Evolutionary conservation across 2,888 invertebrate species (phyloP).

Genomic region (Cheilosia grossa): DNA sequence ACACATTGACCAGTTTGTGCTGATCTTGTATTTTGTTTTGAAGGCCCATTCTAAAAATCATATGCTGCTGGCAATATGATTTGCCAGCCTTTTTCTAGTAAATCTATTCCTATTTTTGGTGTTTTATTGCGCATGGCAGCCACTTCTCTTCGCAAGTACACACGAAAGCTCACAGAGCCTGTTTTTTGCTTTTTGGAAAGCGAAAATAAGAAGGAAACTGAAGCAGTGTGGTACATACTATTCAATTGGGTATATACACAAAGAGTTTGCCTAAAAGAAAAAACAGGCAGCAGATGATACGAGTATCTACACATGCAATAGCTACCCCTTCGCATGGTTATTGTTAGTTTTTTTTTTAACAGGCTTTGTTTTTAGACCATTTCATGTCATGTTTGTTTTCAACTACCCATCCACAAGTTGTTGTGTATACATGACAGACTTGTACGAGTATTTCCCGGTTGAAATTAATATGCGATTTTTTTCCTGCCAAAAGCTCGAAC

Average conservation of each 20-base stretch:
- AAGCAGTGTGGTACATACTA: conserved; percentile 26
- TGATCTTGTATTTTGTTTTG: not conserved
- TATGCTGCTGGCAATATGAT: conserved; percentile 31
- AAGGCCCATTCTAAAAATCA: conserved; percentile 1
- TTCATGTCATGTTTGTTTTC: conserved; percentile 14
- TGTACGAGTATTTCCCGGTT: not conserved
- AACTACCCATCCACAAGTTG: conserved; percentile 58
- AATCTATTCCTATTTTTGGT: conserved; percentile 50
- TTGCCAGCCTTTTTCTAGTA: conserved; percentile 20
- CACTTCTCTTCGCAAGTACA: conserved; percentile 7
- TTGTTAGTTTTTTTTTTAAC: conserved; percentile 28
- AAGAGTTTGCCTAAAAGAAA: conserved; percentile 21
- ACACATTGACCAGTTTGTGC: not conserved
- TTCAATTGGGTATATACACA: conserved; percentile 7
- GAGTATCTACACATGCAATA: not conserved
- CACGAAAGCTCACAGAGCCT: conserved; percentile 17
- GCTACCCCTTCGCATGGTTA: conserved; percentile 55
- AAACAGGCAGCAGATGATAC: not conserved
- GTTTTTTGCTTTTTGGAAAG: conserved; percentile 21
- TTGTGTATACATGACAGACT: conserved; percentile 24
- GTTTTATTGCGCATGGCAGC: conserved; percentile 45
- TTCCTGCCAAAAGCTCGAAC: conserved; percentile 34
- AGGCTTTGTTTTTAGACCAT: conserved; percentile 43
- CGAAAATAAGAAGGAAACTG: conserved; percentile 31
- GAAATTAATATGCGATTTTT: conserved; percentile 56